These are phyloP conservation scores for Daboia siamensis DNA, from an alignment of 2,113 vertebrate genomes.

Conservation along the genomic window DNA sequence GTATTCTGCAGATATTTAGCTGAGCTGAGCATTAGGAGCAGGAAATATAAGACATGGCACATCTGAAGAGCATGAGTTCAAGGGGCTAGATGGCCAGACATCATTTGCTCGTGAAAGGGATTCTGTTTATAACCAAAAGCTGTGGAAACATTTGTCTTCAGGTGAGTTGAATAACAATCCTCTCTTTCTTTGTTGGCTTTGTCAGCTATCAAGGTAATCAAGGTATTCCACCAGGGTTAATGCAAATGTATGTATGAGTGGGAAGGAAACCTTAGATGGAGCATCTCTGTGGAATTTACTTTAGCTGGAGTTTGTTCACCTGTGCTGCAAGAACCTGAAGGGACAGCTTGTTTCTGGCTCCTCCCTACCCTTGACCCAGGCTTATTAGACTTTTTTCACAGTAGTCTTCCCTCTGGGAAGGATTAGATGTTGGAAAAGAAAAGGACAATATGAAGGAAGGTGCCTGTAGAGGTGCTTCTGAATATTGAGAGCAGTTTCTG, in stretches of 20 bases:
- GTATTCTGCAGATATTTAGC: background rate
- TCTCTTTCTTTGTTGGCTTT: background rate
- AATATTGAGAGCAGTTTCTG: background rate
- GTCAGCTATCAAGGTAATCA: background rate
- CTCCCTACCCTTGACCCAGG: background rate
- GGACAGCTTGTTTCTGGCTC: constrained; percentile 11
- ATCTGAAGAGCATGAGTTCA: background rate
- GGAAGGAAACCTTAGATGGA: background rate
- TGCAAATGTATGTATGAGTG: background rate
- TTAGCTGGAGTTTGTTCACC: background rate
- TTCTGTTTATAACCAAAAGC: background rate
- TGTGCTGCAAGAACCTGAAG: constrained; percentile 2
- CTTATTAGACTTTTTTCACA: background rate
- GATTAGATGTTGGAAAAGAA: background rate
- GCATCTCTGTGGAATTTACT: background rate
- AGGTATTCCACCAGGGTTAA: background rate
- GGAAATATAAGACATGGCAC: background rate
- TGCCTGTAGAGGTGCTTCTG: background rate
- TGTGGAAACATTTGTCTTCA: background rate
- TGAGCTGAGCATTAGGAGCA: background rate
- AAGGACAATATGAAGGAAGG: background rate
- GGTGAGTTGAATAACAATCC: background rate
- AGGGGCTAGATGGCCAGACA: background rate
- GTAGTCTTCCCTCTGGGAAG: constrained; percentile 1
- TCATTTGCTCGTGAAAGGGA: background rate